These are phyloP conservation scores for Thera britannica DNA, from an alignment of 2,888 invertebrate species.

Conservation along the genomic window DNA sequence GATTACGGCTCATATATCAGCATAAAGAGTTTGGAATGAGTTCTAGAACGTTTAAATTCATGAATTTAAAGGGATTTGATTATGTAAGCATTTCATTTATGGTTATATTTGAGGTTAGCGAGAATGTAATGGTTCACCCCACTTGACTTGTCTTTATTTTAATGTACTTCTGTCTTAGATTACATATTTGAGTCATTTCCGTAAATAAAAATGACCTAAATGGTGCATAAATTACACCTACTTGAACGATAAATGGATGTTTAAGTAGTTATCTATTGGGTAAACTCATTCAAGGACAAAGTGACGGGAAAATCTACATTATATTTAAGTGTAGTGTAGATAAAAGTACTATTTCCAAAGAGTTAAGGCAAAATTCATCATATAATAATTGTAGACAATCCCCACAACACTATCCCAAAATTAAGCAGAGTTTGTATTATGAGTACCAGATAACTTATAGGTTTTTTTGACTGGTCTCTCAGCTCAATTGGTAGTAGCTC, in stretches of 20 bases:
- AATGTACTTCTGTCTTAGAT: constrained; percentile 6
- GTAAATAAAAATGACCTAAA: constrained; percentile 45
- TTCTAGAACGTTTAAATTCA: constrained; percentile 30
- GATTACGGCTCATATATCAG: constrained; percentile 42
- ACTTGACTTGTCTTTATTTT: constrained; percentile 32
- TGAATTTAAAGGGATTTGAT: constrained; percentile 32
- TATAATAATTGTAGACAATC: neutral
- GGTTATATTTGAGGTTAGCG: constrained; percentile 50
- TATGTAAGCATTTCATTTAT: constrained; percentile 38
- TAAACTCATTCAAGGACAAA: constrained; percentile 10
- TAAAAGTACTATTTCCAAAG: neutral
- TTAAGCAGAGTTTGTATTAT: too few relatives aligned
- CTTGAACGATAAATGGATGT: constrained; percentile 5
- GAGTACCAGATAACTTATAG: too few relatives aligned
- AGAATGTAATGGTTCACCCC: constrained; percentile 18
- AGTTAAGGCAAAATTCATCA: neutral
- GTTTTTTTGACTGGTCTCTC: too few relatives aligned
- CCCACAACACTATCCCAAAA: too few relatives aligned
- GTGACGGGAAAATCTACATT: constrained; percentile 11
- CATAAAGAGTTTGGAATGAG: constrained; percentile 21
- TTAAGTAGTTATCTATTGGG: neutral
- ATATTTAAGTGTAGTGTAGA: neutral
- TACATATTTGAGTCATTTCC: constrained; percentile 37
- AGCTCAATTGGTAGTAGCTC: too few relatives aligned
- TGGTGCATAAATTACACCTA: constrained; percentile 30